Evolutionary conservation across 2,888 invertebrate genomes (phyloP), one percentile per base, ranked within the genome.

Genomic region (Carpatolechia fugitivella): DNA sequence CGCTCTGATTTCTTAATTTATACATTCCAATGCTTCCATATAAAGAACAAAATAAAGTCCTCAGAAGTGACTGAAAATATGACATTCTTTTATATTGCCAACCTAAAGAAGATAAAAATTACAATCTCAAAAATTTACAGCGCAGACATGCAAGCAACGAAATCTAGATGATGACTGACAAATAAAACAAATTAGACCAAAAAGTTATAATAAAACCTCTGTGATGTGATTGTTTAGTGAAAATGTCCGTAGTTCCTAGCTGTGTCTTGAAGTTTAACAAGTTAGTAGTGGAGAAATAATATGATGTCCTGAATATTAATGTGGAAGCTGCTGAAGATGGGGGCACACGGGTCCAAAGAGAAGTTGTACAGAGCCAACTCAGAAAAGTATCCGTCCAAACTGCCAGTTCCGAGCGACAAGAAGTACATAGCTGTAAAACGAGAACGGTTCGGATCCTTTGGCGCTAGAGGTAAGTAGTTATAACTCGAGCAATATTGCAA

Each of bases 311-410:
- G 66, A 78, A 66, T 71, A 68, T 82, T 78, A 60, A 82, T 82
- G 83, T 55, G 38, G 54, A 84, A 76, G 77, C 73, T 75, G 65
- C 67, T 74, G 74, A 92, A 86, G 78, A 95, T 95, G 95, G 95
- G 95, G 69, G 94, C 94, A 64, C 94, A 94, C 86, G 93, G 94
- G 72, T 94, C 94, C 58, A 95, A 94, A 90, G 94, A 94, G 83
- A 94, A 94, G 84, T 89, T 94, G 62, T 91, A 92, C 70, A 91
- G 94, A 72, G 92, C 93, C 64, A 91, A 91, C 69, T 94, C 94
- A 40, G 94, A 93, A 79, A 90, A 90, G 63, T 88, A 86, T 80
- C 90, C 89, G 71, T 85, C 91, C 62, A 91, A 92, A 74, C 78
- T 92, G 59, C 91, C 90, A 47, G 88, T 90, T 62, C 90, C 91